phyloP scores from a whole-genome alignment of 1,140 invertebrate genomes.

The Achroia grisella region DNA sequence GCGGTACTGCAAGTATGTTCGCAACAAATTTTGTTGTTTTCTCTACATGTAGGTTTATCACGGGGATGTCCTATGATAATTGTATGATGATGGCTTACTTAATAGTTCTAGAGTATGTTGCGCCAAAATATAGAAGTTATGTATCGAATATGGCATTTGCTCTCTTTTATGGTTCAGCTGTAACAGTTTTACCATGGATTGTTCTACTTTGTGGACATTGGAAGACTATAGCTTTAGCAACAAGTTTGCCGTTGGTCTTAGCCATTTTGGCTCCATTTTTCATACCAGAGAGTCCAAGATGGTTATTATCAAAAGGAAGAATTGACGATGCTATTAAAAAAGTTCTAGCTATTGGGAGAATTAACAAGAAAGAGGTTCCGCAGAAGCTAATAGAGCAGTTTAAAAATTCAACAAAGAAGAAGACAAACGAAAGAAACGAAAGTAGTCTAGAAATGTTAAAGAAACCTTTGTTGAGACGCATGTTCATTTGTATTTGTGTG shows the following conservation, averaged over 20 bases:
- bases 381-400: constrained; percentile 42
- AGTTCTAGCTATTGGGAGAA: constrained; percentile 41
- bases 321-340: constrained; percentile 79
- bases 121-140: constrained; percentile 75
- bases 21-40: constrained; percentile 76
- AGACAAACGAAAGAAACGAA: constrained; percentile 19
- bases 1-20: constrained; percentile 78
- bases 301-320: constrained; percentile 79
- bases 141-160: constrained; percentile 77
- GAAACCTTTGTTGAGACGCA: constrained; percentile 32
- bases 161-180: constrained; percentile 77
- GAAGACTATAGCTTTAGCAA: constrained; percentile 78
- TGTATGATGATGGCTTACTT: constrained; percentile 83
- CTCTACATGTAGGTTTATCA: constrained; percentile 76
- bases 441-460: constrained; percentile 38
- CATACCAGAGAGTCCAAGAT: constrained; percentile 83
- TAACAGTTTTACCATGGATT: constrained; percentile 77
- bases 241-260: constrained; percentile 57
- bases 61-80: constrained; percentile 84
- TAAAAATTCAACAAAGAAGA: constrained; percentile 24
- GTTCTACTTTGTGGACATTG: constrained; percentile 80
- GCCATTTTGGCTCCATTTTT: constrained; percentile 70
- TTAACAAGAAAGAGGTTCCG: constrained; percentile 47
- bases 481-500: constrained; percentile 43
- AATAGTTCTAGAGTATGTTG: constrained; percentile 78